Evolutionary conservation across 2,113 vertebrate species (phyloP).

Genomic region (Bubo scandiacus): DNA sequence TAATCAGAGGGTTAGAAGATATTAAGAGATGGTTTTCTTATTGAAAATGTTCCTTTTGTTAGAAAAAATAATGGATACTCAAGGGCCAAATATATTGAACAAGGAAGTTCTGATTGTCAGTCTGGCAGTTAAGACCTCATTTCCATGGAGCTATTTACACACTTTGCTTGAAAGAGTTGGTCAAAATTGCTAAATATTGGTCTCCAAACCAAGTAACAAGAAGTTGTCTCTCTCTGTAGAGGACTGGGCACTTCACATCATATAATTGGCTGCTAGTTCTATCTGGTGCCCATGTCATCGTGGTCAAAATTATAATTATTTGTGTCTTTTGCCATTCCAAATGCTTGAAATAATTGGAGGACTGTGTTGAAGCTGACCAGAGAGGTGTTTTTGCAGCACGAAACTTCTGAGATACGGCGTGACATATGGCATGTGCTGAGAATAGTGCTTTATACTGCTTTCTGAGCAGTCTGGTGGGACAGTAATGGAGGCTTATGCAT

Average conservation of each 20-base stretch:
- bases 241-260: not conserved
- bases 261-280: not conserved
- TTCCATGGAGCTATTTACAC: not conserved
- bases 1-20: not conserved
- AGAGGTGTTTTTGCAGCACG: not conserved
- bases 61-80: not conserved
- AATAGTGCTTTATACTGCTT: not conserved
- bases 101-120: not conserved
- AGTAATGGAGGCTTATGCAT: not conserved
- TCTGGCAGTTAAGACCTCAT: not conserved
- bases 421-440: not conserved
- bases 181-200: not conserved
- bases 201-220: not conserved
- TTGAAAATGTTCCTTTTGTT: not conserved
- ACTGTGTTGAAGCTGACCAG: not conserved
- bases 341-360: not conserved
- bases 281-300: not conserved
- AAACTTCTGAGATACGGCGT: not conserved
- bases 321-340: not conserved
- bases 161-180: not conserved
- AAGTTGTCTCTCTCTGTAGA: not conserved
- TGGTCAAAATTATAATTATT: not conserved
- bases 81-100: not conserved
- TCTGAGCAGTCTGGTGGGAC: not conserved
- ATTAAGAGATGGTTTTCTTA: not conserved